Conservation (phyloP, 2,797 vertebrate species). For the Sebastolobus altivelis region DNA sequence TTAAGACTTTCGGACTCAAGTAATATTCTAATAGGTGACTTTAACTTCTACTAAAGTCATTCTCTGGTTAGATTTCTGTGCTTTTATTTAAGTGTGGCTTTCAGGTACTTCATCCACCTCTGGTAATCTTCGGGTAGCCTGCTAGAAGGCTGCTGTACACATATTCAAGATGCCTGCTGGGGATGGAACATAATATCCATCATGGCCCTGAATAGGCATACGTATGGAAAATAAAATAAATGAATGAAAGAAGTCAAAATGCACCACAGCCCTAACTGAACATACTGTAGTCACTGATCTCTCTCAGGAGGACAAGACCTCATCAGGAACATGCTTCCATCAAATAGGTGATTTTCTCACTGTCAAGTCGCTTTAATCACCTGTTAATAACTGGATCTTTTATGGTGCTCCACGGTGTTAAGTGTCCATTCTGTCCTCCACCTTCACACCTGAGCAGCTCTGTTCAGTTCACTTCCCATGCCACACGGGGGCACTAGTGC, state of each 20-base stretch:
- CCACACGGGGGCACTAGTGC: constrained; percentile 83
- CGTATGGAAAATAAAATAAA: constrained; percentile 2
- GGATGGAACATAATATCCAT: neutral
- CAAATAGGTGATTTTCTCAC: neutral
- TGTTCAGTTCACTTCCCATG: constrained; percentile 2
- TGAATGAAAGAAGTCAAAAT: neutral
- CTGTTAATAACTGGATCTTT: neutral
- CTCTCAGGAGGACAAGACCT: neutral
- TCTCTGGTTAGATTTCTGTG: too few species aligned
- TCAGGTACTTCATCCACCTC: too few species aligned
- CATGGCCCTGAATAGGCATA: neutral
- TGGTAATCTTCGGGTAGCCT: neutral
- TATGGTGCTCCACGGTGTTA: neutral
- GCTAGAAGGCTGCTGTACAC: neutral
- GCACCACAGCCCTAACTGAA: neutral
- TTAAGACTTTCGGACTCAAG: too few species aligned
- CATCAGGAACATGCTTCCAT: neutral
- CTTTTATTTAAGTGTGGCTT: too few species aligned
- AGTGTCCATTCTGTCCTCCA: neutral
- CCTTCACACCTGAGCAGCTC: neutral
- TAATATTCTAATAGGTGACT: too few species aligned
- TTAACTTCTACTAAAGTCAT: too few species aligned
- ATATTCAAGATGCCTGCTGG: neutral
- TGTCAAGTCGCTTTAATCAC: neutral
- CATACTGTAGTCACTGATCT: neutral